Base-by-base conservation (phyloP, 2,797 vertebrate species). In the Vespertilio murinus region DNA sequence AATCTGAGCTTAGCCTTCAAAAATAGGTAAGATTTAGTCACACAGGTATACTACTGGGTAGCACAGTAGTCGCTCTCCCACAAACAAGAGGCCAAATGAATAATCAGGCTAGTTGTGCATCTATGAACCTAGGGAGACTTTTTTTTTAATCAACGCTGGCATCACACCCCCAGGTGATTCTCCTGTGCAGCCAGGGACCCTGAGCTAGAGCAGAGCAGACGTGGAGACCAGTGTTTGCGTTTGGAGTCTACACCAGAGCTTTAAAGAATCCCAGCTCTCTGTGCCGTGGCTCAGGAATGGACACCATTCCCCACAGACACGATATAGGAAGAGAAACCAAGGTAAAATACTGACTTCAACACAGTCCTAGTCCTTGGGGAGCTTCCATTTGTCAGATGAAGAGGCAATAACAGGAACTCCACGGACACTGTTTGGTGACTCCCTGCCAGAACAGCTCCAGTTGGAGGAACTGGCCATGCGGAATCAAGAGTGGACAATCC, bases 1-100 rank as follows among this genome's bases (percentile, higher is more conserved):
- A 87, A 84, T 80, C 77, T 84, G 69, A 93, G 33, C n/a, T 64
- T 6, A 28, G 40, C 71, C 67, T 92, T 89, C 61, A 82, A 77
- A 22, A 82, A 56, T 16, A 11, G 6, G 11, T 79, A 78, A 61
- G 28, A 64, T 84, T 73, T 90, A 23, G 45, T 88, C 5, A 42
- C 18, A 3, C 5, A 82, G 18, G 33, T 49, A 54, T 2, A 35
- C n/a, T 83, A 8, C 18, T 70, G 17, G 17, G 61, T 91, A 88
- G 17, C 54, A 87, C 3, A 74, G 8, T 22, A 33, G 30, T 30
- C 38, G 67, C 77, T 77, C 81, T 22, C 20, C 20, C 61, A 59
- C 47, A 83, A 42, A 73, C 30, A 91, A 70, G 30, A 28, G 25
- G 18, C 28, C 80, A 87, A 78, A 35, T 23, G 73, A 89, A 74